Percentiles rank a stretch among this genome's conserved stretches.
Evolutionary conservation across 2,797 vertebrate species (phyloP).

Genomic region (Siniperca obscura): DNA sequence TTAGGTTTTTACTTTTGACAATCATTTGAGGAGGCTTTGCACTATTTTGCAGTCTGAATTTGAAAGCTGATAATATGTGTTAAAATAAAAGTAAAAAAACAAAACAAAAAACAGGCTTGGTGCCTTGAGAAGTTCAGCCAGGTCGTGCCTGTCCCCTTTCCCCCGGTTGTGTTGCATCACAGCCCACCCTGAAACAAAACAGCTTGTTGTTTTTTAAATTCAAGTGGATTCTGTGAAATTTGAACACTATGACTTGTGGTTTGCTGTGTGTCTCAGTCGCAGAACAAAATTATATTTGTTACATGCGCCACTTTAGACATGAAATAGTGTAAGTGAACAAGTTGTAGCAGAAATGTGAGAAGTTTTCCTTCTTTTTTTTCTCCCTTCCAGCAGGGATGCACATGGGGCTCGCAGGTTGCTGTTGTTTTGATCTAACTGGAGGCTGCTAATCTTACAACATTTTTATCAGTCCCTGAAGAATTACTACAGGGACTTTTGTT

Average conservation of each 20-base stretch:
- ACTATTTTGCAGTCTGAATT: neutral
- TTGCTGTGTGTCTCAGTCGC: neutral
- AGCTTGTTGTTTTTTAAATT: neutral
- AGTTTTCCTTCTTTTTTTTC: slow-evolving; percentile 7
- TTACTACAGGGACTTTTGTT: slow-evolving; percentile 32
- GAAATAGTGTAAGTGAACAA: slow-evolving; percentile 3
- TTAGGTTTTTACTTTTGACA: slow-evolving; percentile 17
- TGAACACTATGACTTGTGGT: neutral
- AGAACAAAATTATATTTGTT: slow-evolving; percentile 10
- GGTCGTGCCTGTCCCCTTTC: neutral
- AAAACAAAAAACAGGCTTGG: neutral
- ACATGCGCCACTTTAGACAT: slow-evolving; percentile 10
- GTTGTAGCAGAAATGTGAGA: slow-evolving; percentile 10
- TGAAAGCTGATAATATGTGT: neutral
- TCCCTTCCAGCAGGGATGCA: slow-evolving; percentile 29
- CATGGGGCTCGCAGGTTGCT: slow-evolving; percentile 38
- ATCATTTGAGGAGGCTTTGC: neutral
- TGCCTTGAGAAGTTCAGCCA: neutral
- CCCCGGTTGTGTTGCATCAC: neutral
- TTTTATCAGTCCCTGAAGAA: slow-evolving; percentile 57
- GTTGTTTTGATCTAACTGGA: slow-evolving; percentile 57
- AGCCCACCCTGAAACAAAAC: neutral
- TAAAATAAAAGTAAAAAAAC: neutral
- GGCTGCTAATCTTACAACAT: slow-evolving; percentile 63
- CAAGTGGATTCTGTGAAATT: neutral